Conservation (phyloP, 1,140 invertebrate species). For the Eciton burchellii region DNA sequence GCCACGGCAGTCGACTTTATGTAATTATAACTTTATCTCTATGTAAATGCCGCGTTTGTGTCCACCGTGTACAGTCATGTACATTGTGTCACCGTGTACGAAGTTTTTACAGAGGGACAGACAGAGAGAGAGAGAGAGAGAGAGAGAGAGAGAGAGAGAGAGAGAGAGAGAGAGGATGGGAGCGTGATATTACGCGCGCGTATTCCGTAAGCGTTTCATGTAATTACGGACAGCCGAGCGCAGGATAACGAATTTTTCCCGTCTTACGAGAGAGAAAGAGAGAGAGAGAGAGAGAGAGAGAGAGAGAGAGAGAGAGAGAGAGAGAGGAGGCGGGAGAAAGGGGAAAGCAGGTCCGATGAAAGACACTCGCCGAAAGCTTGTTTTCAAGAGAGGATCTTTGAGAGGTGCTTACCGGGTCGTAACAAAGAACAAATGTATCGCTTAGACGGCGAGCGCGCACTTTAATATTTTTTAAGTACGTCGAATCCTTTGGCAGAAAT, state of each 20-base stretch:
- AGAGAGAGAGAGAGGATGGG: too few species aligned
- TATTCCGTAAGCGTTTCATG: conserved; percentile 10
- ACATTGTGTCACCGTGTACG: background rate
- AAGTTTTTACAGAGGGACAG: background rate
- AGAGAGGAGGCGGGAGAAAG: too few species aligned
- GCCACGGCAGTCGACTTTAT: conserved; percentile 16
- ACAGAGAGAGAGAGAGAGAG: too few species aligned
- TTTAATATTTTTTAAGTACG: conserved; percentile 74
- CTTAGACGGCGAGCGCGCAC: conserved; percentile 47
- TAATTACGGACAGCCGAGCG: conserved; percentile 1
- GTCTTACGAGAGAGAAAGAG: background rate
- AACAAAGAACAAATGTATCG: conserved; percentile 63
- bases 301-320: too few species aligned
- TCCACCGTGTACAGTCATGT: background rate
- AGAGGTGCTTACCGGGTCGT: conserved; percentile 62
- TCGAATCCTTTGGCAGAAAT: conserved; percentile 63
- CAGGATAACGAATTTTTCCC: conserved; percentile 20
- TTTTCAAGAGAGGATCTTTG: conserved; percentile 18
- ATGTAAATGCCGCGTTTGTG: conserved; percentile 12
- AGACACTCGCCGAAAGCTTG: background rate
- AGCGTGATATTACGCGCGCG: background rate
- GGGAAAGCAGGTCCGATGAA: background rate
- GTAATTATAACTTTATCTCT: conserved; percentile 48
- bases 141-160: too few species aligned
- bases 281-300: too few species aligned